Percentiles rank a stretch among this genome's conserved stretches.
Evolutionary conservation across 2,888 invertebrate species (phyloP).

Genomic region (Brachynemurus nebulosus): DNA sequence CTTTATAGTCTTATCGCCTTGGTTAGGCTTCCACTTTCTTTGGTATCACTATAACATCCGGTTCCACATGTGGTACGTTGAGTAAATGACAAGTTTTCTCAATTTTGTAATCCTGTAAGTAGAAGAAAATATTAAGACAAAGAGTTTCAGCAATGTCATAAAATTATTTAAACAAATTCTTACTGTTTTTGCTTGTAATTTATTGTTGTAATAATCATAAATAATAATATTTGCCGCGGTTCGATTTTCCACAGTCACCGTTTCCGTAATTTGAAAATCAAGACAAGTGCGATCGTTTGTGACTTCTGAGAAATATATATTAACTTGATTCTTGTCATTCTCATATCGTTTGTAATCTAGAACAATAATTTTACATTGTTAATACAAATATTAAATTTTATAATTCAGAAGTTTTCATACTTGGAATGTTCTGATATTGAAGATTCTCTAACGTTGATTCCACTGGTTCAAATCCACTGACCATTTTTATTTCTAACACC

Average conservation of each 20-base stretch:
- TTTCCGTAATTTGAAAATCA: conserved; percentile 34
- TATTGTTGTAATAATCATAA: conserved; percentile 50
- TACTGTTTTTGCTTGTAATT: conserved; percentile 39
- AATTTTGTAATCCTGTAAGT: not conserved
- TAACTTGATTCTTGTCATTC: conserved; percentile 33
- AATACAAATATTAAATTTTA: no score
- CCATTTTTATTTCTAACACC: conserved; percentile 44
- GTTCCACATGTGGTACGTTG: not conserved
- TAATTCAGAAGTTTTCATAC: no score
- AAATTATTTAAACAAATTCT: no score
- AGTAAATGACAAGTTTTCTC: not conserved
- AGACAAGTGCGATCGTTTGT: conserved; percentile 33
- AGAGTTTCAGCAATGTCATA: no score
- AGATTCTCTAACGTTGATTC: conserved; percentile 40
- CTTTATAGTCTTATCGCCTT: no score
- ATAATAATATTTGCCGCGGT: conserved; percentile 41
- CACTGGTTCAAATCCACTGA: conserved; percentile 48
- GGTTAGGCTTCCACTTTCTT: no score
- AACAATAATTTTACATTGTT: no score
- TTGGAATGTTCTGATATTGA: conserved; percentile 25
- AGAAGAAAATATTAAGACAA: not conserved
- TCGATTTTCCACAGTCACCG: conserved; percentile 32
- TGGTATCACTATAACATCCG: no score
- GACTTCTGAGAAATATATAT: conserved; percentile 38
- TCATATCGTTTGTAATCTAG: conserved; percentile 39